Percentiles rank a stretch among this genome's conserved stretches.
Conservation (phyloP, 2,888 invertebrate species). For the Andrena marginata region DNA sequence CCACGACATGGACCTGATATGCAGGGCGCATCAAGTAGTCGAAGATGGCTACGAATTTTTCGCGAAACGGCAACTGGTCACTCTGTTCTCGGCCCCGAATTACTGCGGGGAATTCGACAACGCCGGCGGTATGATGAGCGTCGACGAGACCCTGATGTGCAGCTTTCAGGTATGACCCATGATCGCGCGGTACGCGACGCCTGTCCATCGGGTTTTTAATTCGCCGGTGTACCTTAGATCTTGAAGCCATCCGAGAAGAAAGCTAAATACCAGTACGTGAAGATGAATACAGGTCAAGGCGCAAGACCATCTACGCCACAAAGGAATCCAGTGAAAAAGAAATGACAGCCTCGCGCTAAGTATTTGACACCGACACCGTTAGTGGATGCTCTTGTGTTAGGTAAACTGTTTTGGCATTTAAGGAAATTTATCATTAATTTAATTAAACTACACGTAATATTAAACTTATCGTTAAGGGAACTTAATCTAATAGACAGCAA, state of each 20-base stretch:
- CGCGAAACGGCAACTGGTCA: slow-evolving; percentile 98
- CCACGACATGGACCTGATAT: slow-evolving; percentile 98
- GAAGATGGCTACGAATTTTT: slow-evolving; percentile 99
- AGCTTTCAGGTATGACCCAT: slow-evolving; percentile 94
- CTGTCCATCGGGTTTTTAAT: not conserved
- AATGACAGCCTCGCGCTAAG: slow-evolving; percentile 87
- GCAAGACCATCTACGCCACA: slow-evolving; percentile 93
- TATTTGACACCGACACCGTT: slow-evolving; percentile 82
- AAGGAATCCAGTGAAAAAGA: slow-evolving; percentile 88
- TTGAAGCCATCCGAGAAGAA: slow-evolving; percentile 99
- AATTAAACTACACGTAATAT: slow-evolving; percentile 10
- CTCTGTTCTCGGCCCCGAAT: slow-evolving; percentile 99
- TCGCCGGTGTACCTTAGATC: slow-evolving; percentile 88
- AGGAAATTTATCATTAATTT: slow-evolving; percentile 53
- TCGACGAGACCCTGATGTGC: slow-evolving; percentile 99
- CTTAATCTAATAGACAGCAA: slow-evolving; percentile 35
- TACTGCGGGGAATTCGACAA: slow-evolving; percentile 99
- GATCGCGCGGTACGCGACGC: not conserved
- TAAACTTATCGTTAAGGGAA: slow-evolving; percentile 21
- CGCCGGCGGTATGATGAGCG: slow-evolving; percentile 99
- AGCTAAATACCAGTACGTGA: slow-evolving; percentile 98
- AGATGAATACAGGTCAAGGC: slow-evolving; percentile 89
- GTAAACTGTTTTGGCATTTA: slow-evolving; percentile 60
- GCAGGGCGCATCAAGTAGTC: slow-evolving; percentile 98
- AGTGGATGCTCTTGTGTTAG: slow-evolving; percentile 70